These are phyloP conservation scores for Thamnaconus septentrionalis DNA, from an alignment of 2,113 vertebrate species.

Conservation along the genomic window DNA sequence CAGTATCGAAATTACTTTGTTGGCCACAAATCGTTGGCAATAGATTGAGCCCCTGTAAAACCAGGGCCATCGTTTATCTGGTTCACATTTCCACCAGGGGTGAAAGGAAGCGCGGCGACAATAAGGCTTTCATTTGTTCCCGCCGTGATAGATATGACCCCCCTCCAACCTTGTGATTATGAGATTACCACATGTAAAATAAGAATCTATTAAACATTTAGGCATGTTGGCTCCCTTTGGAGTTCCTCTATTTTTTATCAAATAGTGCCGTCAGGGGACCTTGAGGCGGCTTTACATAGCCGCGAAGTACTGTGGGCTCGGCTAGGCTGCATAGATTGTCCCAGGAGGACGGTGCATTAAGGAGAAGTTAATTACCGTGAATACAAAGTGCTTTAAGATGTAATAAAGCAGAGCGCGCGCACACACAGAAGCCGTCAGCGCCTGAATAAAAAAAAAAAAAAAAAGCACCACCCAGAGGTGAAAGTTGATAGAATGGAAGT, in stretches of 20 bases:
- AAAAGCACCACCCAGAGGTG: conserved; percentile 22
- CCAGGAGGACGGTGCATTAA: conserved; percentile 30
- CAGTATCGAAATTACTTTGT: conserved; percentile 73
- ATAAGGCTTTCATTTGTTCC: conserved; percentile 72
- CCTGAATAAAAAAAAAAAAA: neutral
- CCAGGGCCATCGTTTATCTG: conserved; percentile 72
- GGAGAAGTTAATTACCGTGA: conserved; percentile 51
- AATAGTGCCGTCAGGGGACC: conserved; percentile 29
- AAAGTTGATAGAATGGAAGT: conserved; percentile 35
- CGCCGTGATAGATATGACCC: conserved; percentile 69
- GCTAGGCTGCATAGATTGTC: conserved; percentile 38
- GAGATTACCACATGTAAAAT: conserved; percentile 62
- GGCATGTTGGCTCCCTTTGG: conserved; percentile 35
- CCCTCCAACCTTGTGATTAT: conserved; percentile 63
- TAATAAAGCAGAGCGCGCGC: conserved; percentile 27
- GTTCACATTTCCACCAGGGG: conserved; percentile 66
- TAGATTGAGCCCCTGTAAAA: conserved; percentile 67
- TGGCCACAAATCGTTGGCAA: conserved; percentile 70
- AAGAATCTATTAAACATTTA: conserved; percentile 72
- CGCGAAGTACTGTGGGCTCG: conserved; percentile 23
- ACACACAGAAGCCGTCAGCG: conserved; percentile 10
- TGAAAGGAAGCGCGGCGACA: conserved; percentile 57
- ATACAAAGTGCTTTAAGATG: conserved; percentile 37
- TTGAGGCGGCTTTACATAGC: conserved; percentile 38
- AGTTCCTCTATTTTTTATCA: conserved; percentile 32